phyloP scores from a whole-genome alignment of 2,888 invertebrate genomes.

The Xanthorhoe designata region DNA sequence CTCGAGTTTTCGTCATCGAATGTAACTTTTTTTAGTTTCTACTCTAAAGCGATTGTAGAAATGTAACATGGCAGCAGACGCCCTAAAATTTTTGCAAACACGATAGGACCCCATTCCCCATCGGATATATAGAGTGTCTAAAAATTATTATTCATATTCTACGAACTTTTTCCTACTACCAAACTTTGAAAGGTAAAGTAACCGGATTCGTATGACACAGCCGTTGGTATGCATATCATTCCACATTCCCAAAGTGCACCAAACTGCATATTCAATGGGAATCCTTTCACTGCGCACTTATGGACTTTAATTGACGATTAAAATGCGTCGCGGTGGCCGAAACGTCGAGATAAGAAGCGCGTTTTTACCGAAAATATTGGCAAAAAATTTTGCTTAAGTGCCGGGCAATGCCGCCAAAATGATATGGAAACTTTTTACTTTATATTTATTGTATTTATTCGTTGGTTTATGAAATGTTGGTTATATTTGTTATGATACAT shows the following conservation, averaged over 20 bases:
- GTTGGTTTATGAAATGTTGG: background rate
- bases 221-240: slow-evolving; percentile 27
- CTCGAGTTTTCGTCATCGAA: too few relatives aligned
- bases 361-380: slow-evolving; percentile 19
- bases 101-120: too few relatives aligned
- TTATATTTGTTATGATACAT: background rate
- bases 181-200: background rate
- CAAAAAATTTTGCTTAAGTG: slow-evolving; percentile 7
- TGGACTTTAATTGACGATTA: slow-evolving; percentile 48
- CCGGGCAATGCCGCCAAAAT: background rate
- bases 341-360: slow-evolving; percentile 21
- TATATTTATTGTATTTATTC: background rate
- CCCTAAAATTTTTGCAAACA: too few relatives aligned
- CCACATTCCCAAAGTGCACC: slow-evolving; percentile 47
- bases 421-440: background rate
- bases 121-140: too few relatives aligned
- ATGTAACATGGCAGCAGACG: too few relatives aligned
- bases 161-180: background rate
- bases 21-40: too few relatives aligned
- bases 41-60: too few relatives aligned
- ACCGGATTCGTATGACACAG: background rate
- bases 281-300: slow-evolving; percentile 54
- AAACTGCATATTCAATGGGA: slow-evolving; percentile 44
- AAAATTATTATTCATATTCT: background rate
- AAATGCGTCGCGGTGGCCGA: slow-evolving; percentile 40